Evolutionary conservation across 1,140 invertebrate species (phyloP), one percentile per base, ranked within the genome.

Genomic region (Drosophila carrolli): DNA sequence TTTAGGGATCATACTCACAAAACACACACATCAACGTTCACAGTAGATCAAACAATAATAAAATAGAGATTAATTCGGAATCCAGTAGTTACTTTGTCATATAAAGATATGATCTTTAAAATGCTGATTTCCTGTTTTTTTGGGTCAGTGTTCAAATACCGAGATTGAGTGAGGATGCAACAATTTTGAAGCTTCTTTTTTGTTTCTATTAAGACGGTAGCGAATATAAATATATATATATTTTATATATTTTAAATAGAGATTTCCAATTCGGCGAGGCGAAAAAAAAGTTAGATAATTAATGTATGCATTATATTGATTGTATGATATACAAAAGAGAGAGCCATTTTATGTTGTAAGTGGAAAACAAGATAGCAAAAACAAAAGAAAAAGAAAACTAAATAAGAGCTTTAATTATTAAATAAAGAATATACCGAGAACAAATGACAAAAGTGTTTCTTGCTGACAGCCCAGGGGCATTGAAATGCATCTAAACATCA

Each of bases 331-430:
- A 78, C 58, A 82, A 46, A 63, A 57, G 48, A 70, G 60, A 68
- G 73, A 77, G 77, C 73, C 78, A 85, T 54, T 75, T 85, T 81
- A 88, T 88, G 79, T 86, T 86, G 62, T 76, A 76, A 63, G 55
- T 19, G 59, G 55, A 71, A 59, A 82, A 37, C 73, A 7, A 51
- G 29, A 35, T 27, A 35, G 48, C 50, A 72, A 77, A 77, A 27
- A 51, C 13, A 71, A 43, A 78, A 37, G 40, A 59, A 65, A 67
- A 48, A 58, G 38, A 78, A 88, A 73, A 77, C 84, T 89, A 84
- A 90, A 89, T 89, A 89, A 89, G 84, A 89, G 84, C 84, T 89
- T 89, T 89, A 89, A 89, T 89, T 89, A 89, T 89, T 88, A 89
- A 84, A 85, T 89, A 90, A 89, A 89, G 56, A 88, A 86, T 88